These are phyloP conservation scores for Phylloscopus whistleri DNA, from an alignment of 2,113 vertebrate species.

Conservation along the genomic window DNA sequence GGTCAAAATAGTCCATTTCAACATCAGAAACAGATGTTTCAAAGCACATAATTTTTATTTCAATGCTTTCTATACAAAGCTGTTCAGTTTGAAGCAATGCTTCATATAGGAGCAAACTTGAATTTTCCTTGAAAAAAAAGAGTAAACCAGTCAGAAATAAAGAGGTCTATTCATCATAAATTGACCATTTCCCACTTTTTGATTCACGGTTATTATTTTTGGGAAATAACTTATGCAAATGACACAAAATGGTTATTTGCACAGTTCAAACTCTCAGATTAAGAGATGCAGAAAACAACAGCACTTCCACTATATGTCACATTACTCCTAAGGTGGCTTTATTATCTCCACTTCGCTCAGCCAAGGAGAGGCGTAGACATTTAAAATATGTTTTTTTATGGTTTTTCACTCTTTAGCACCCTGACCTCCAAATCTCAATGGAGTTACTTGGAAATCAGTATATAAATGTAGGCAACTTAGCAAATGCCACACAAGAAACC, in stretches of 20 bases:
- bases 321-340: neutral
- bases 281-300: neutral
- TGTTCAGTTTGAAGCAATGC: neutral
- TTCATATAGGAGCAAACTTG: neutral
- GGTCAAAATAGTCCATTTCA: neutral
- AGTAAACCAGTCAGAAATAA: neutral
- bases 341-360: neutral
- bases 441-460: neutral
- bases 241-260: neutral
- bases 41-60: neutral
- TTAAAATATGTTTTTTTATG: neutral
- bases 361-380: neutral
- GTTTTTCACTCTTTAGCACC: neutral
- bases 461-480: neutral
- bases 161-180: neutral
- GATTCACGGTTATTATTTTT: neutral
- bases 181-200: neutral
- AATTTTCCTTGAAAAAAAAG: neutral
- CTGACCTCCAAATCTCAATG: neutral
- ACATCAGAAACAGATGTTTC: neutral
- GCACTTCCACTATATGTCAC: neutral
- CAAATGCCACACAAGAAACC: neutral
- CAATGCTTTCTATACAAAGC: neutral
- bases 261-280: neutral
- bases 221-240: neutral